Base-by-base conservation (phyloP, 2,113 vertebrate species). In the Xenopus borealis region DNA sequence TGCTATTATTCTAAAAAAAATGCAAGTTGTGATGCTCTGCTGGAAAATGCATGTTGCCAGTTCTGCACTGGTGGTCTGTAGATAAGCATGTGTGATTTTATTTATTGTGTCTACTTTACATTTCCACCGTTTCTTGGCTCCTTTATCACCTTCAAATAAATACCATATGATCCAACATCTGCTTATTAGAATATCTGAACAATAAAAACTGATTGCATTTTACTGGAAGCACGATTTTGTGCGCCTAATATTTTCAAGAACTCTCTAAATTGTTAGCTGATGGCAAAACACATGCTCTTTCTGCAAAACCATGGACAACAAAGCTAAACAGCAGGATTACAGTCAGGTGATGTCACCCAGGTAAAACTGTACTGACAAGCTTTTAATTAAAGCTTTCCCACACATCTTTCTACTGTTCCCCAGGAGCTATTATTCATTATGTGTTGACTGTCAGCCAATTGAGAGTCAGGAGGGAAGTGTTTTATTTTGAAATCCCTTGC, bases 371-470 rank as follows among this genome's bases (percentile, higher is more conserved):
- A 84, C 90, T 92, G 94, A 95, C 93, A 93, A 88, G 92, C 93
- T 94, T 96, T 97, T 96, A 96, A 98, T 98, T 96, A 97, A 96
- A 95, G 89, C 90, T 92, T 92, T 92, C 91, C 89, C 91, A 93
- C 91, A 93, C 87, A 86, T 90, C 87, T 89, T 86, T 93, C 88
- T 83, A 81, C 80, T 82, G 81, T 86, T 89, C 90, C 91, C 91
- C 85, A 66, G 82, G 87, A 92, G 91, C 89, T 85, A 90, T 89
- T 86, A 88, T 87, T 92, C 91, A 90, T 91, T 87, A 88, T 88
- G 89, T 84, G 85, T 86, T 78, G 77, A 87, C 88, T 86, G 88
- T 90, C 89, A 88, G 88, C 92, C 91, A 91, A 89, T 89, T 85
- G 88, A 85, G 88, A 86, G 82, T 82, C 66, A 84, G 86, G 89